Evolutionary conservation across 1,140 invertebrate genomes (phyloP), one percentile per base, ranked within the genome.

Genomic region (Tachypleus tridentatus): DNA sequence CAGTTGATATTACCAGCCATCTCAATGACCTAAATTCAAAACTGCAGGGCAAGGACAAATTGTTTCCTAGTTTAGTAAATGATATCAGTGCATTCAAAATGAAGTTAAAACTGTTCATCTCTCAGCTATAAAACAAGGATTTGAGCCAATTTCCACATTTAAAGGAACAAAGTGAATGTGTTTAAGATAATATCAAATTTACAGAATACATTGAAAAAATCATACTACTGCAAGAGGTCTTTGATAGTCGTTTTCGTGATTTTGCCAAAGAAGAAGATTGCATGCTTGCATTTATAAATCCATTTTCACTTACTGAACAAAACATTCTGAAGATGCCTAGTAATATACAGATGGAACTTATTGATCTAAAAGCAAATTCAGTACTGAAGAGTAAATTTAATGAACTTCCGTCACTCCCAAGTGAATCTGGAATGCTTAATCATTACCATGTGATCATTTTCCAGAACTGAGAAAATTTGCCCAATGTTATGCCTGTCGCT

Each of bases 21-120:
- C n/a, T n/a, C 53, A 54, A 60, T 53, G 29, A 53, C 54, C 11
- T 62, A 62, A 62, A 47, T 62, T 62, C 50, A 47, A 61, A 53
- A 61, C 10, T 61, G 47, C 6, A 53, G 54, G 9, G 60, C 3
- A 61, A 53, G 51, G 54, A 53, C 51, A 53, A 11, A 50, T 60
- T 60, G 51, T 51, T 61, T 61, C 52, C 51, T 53, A 54, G 10
- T 52, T 61, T 61, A 61, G 10, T 48, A 61, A 61, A 61, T 61
- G 54, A 9, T 48, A 62, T 62, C 29, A 54, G 8, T 62, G 52
- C 60, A 62, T 53, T 62, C 54, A 4, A 62, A 62, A 62, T 54
- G 60, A 54, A 52, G 54, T 54, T 62, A 54, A 54, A 53, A 62
- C 60, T 61, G 11, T 53, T 53, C 7, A 54, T 62, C 48, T 62